phyloP scores from a whole-genome alignment of 2,797 vertebrate genomes.

The Labeo calbasu region DNA sequence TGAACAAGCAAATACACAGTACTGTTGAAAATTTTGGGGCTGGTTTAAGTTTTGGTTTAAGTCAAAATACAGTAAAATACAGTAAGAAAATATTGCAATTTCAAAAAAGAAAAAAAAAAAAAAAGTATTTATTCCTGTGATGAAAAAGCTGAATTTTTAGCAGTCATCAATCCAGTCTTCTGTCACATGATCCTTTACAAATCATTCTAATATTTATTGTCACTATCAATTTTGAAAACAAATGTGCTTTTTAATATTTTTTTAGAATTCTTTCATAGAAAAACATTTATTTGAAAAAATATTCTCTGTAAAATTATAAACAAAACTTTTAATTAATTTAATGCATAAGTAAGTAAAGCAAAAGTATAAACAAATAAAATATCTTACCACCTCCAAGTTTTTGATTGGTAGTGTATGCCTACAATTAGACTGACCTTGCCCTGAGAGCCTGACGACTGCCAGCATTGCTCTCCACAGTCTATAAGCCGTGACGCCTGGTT shows the following conservation, averaged over 20 bases:
- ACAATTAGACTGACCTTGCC: slow-evolving; percentile 84
- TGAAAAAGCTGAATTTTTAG: no score
- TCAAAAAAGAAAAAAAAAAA: no score
- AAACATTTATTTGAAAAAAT: not conserved
- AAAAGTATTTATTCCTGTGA: no score
- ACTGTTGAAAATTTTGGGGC: not conserved
- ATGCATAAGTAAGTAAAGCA: not conserved
- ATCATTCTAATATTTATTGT: not conserved
- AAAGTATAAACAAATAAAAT: not conserved
- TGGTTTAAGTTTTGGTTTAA: not conserved
- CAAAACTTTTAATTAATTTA: not conserved
- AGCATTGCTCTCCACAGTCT: slow-evolving; percentile 93
- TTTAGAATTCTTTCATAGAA: not conserved
- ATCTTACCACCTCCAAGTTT: not conserved
- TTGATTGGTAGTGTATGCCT: not conserved
- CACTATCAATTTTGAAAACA: not conserved
- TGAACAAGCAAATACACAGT: not conserved
- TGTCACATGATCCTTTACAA: not conserved
- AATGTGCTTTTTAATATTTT: not conserved
- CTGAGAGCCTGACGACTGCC: slow-evolving; percentile 98
- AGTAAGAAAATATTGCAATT: no score
- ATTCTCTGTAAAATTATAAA: not conserved
- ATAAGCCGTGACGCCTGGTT: slow-evolving; percentile 94
- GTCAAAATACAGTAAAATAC: no score
- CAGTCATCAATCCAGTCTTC: not conserved